Base-by-base conservation (phyloP, 1,140 invertebrate genomes). In the Leptonema lineaticorne region DNA sequence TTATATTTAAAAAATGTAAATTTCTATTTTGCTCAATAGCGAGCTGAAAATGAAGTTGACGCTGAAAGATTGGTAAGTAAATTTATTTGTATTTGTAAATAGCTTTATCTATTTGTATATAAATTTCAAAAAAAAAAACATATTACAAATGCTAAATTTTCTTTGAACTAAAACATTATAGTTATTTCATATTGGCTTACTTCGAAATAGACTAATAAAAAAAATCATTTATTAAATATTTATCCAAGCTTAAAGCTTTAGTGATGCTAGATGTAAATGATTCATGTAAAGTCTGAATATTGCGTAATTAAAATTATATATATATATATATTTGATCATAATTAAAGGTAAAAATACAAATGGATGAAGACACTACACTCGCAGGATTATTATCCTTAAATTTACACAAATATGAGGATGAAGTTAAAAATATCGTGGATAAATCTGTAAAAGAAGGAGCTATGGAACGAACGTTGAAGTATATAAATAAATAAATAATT, bases 371-470 rank as follows among this genome's bases (percentile, higher is more conserved):
- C 48, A 90, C 88, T 14, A 97, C 93, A 0, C 80, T 98, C 45
- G 90, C 91, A 18, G 93, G 97, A 79, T 82, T 97, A 7, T 78
- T 98, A 22, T 89, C 88, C 16, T 81, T 97, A 1, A 91, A 97
- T 76, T 83, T 98, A 1, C 94, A 97, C 75, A 90, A 94, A 75
- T 96, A 86, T 77, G 95, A 97, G 80, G 94, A 97, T 73, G 94
- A 97, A 80, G 95, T 98, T 0, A 93, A 95, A 75, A 92, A 91
- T 73, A 96, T 96, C 72, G 95, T 97, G 0, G 94, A 97, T 75
- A 96, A 96, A 76, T 93, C 95, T 2, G 92, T 96, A 0, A 97
- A 97, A 78, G 96, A 98, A 82, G 92, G 92, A 84, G 89, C 87
- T 14, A 97, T 97, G 92, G 95, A 98, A 77, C 97, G 96, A 78